Conservation (phyloP, 2,113 vertebrate genomes). For the Crotalus tigris region DNA sequence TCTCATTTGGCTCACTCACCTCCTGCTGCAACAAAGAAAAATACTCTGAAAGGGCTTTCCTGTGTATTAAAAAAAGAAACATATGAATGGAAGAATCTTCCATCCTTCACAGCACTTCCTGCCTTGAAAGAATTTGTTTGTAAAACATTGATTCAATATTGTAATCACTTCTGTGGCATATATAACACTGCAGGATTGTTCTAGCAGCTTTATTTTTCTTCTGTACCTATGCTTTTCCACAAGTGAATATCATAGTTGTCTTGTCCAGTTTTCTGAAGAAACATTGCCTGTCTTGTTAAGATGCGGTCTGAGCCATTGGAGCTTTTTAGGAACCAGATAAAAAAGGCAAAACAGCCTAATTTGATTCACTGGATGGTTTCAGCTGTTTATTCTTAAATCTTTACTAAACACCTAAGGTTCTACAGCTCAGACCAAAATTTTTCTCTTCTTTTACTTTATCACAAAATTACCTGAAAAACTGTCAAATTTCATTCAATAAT, state of each 20-base stretch:
- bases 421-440: background rate
- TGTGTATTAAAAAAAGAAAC: slow-evolving; percentile 9
- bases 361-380: background rate
- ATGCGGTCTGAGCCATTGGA: background rate
- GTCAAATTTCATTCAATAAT: slow-evolving; percentile 23
- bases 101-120: background rate
- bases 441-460: background rate
- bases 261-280: background rate
- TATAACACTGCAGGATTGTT: background rate
- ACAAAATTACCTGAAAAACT: background rate
- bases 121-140: background rate
- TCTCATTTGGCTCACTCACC: slow-evolving; percentile 43
- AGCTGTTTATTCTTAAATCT: background rate
- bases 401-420: background rate
- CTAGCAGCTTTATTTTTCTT: background rate
- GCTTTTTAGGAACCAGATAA: background rate
- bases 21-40: slow-evolving; percentile 48
- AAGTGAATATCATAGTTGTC: background rate
- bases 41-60: slow-evolving; percentile 30
- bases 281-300: background rate
- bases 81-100: slow-evolving; percentile 3
- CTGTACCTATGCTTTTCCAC: background rate
- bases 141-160: background rate
- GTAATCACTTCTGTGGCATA: background rate
- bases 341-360: background rate